Evolutionary conservation across 2,113 vertebrate species (phyloP), one percentile per base, ranked within the genome.

Genomic region (Tautogolabrus adspersus): DNA sequence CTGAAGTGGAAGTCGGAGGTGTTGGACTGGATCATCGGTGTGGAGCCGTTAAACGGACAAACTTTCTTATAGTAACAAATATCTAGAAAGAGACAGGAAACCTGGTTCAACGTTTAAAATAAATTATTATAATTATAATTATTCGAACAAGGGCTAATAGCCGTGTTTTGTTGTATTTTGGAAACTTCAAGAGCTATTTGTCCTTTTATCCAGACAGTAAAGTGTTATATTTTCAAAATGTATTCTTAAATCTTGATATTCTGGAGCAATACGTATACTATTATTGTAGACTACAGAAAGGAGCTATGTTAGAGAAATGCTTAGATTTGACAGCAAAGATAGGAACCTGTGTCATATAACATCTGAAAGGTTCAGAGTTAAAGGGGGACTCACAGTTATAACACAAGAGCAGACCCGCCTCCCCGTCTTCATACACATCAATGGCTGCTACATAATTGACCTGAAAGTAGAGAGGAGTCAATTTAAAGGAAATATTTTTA

Each of bases 381-480:
- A 81, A 61, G 18, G 26, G 30, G 60, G 59, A 98, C 97, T 96
- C 93, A 99, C 98, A 99, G 94, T 99, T 99, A 85, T 98, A 98
- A 85, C 98, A 99, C 81, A 99, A 82, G 58, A 99, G 93, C 30
- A 99, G 93, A 61, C 98, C 98, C 0, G 98, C 97, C 78, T 99
- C 98, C n/a, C 98, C 98, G n/a, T 99, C 98, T 94, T 99, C 98
- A 47, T 99, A 99, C 37, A 99, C 96, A 84, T 99, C 98, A 91
- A 99, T 97, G 91, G 97, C 98, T 79, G 97, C 96, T 82, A 99
- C 97, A 82, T 99, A 99, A 93, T 97, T 96, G 88, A 98, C 98
- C 98, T 99, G 96, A 81, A 93, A 94, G 85, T 69, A 91, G 57
- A 87, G 38, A 60, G 46, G 18, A 63, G 74, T 71, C 57, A 51